These are phyloP conservation scores for Hippolais icterina DNA, from an alignment of 2,113 vertebrate species.

Conservation along the genomic window DNA sequence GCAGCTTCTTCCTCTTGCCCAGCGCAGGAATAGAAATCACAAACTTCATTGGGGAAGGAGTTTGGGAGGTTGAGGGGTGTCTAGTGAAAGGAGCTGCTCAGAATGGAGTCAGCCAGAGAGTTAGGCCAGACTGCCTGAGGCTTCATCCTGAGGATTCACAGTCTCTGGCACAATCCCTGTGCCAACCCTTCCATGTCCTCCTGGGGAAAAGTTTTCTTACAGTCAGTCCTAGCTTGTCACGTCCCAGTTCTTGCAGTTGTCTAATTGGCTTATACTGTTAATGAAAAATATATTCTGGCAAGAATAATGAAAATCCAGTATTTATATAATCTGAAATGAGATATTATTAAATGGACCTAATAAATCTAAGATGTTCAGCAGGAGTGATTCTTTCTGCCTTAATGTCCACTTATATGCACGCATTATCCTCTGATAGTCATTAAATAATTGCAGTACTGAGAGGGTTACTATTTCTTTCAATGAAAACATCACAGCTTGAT, in stretches of 20 bases:
- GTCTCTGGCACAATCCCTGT: not conserved
- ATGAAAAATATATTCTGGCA: not conserved
- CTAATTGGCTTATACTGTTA: not conserved
- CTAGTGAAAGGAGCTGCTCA: not conserved
- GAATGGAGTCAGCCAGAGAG: not conserved
- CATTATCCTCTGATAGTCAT: not conserved
- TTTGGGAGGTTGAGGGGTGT: not conserved
- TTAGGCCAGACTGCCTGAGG: not conserved
- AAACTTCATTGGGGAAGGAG: not conserved
- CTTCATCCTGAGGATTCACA: not conserved
- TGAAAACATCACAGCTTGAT: slow-evolving; percentile 13
- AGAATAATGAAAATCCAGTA: not conserved
- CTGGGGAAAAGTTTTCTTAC: not conserved
- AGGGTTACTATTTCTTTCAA: not conserved
- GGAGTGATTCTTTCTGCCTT: not conserved
- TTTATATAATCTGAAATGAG: not conserved
- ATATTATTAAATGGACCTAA: not conserved
- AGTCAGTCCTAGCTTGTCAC: not conserved
- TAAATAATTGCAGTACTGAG: not conserved
- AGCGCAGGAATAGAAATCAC: not conserved
- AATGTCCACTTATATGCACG: not conserved
- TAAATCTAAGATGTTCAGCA: not conserved
- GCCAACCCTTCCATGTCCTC: not conserved
- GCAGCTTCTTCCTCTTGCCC: not conserved
- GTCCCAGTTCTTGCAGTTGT: not conserved